Evolutionary conservation across 1,140 invertebrate genomes (phyloP), one percentile per base, ranked within the genome.

Genomic region (Coboldia fuscipes): DNA sequence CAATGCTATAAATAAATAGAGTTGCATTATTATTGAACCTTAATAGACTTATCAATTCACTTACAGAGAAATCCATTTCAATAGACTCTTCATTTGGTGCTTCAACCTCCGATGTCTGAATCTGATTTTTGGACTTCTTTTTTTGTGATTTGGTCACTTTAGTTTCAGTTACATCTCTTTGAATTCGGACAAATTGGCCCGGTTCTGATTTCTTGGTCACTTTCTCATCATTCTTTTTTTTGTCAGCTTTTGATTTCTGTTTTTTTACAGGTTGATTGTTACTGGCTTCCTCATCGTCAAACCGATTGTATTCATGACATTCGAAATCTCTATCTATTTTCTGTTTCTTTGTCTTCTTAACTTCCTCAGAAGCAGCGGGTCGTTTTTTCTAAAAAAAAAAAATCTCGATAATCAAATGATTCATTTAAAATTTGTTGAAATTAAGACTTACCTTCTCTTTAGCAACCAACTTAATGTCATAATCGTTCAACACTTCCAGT

Each of bases 1-100:
- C 88, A 94, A 0, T 65, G 63, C 40, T 65, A 45, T 54, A 70
- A 63, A 44, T 23, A n/a, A n/a, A n/a, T n/a, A n/a, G n/a, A n/a
- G n/a, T n/a, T n/a, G n/a, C n/a, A n/a, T n/a, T n/a, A n/a, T n/a
- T n/a, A n/a, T n/a, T n/a, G n/a, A n/a, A n/a, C n/a, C n/a, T n/a
- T n/a, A n/a, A n/a, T n/a, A n/a, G n/a, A n/a, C n/a, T n/a, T n/a
- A n/a, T n/a, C n/a, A n/a, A n/a, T n/a, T n/a, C n/a, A n/a, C n/a
- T n/a, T n/a, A n/a, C n/a, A n/a, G n/a, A n/a, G n/a, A n/a, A n/a
- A n/a, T n/a, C n/a, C n/a, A n/a, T n/a, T n/a, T n/a, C n/a, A n/a
- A n/a, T n/a, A n/a, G n/a, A n/a, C n/a, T n/a, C n/a, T n/a, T n/a
- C n/a, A n/a, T n/a, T n/a, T n/a, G n/a, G n/a, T n/a, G n/a, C n/a